A percentile compares a stretch with the other conserved stretches of the same genome.
phyloP scores from a whole-genome alignment of 2,797 vertebrate genomes.

The Thalassophryne amazonica region DNA sequence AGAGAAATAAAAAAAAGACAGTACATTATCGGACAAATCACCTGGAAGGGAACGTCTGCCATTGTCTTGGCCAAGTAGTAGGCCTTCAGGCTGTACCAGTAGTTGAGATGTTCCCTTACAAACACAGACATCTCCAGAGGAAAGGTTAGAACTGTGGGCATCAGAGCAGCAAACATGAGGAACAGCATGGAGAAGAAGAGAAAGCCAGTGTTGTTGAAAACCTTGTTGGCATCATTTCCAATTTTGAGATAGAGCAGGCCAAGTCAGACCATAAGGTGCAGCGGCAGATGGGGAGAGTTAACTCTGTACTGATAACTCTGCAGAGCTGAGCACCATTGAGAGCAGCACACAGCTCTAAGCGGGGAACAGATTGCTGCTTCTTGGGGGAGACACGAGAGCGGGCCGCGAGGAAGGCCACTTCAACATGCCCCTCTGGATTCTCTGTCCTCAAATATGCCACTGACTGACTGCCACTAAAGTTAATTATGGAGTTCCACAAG shows the following conservation, averaged over 20 bases:
- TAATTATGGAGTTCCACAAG: no score
- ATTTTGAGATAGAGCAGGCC: conserved; percentile 97
- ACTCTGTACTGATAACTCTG: no score
- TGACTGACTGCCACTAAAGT: no score
- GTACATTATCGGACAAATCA: conserved; percentile 93
- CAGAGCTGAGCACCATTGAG: not conserved
- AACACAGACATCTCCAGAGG: conserved; percentile 97
- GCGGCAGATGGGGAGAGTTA: no score
- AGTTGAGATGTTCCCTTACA: conserved; percentile 94
- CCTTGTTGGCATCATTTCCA: conserved; percentile 94
- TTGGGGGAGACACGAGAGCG: not conserved
- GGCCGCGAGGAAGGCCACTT: no score
- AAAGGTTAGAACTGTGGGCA: conserved; percentile 97
- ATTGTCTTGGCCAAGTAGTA: conserved; percentile 97
- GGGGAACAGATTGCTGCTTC: not conserved
- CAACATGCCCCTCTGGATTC: no score
- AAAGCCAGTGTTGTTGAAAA: conserved; percentile 98
- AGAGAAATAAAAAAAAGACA: no score
- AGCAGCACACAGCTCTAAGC: conserved; percentile 6
- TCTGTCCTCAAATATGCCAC: no score
- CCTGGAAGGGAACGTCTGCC: conserved; percentile 96
- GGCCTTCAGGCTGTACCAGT: conserved; percentile 98
- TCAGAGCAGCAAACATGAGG: conserved; percentile 96
- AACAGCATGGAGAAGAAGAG: conserved; percentile 99
- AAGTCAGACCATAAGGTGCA: no score